These are phyloP conservation scores for Brachionus sp. DNA, from an alignment of 1,140 invertebrate species.

Conservation along the genomic window DNA sequence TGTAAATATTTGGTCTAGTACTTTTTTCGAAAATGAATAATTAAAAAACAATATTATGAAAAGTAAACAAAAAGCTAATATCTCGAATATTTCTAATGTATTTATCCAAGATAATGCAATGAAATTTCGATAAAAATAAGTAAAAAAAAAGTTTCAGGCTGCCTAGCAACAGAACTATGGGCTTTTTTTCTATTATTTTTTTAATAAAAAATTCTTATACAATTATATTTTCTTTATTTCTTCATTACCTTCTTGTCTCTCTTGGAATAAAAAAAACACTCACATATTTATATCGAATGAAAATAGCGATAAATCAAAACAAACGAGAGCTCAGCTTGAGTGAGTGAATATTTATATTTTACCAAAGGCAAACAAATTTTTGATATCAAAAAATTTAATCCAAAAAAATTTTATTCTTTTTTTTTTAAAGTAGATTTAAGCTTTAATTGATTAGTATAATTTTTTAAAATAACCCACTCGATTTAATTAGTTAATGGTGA, in stretches of 20 bases:
- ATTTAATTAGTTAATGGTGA: neutral
- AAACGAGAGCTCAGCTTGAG: neutral
- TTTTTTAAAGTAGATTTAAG: neutral
- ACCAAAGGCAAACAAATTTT: slow-evolving; percentile 1
- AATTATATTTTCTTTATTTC: neutral
- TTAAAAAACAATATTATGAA: neutral
- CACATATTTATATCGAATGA: slow-evolving; percentile 1
- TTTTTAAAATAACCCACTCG: neutral
- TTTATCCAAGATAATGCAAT: slow-evolving; percentile 14
- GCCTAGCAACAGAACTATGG: slow-evolving; percentile 8
- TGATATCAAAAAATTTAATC: neutral
- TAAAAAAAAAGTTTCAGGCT: neutral
- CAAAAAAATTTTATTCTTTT: neutral
- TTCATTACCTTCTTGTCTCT: slow-evolving; percentile 18
- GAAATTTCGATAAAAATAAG: neutral
- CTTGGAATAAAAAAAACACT: slow-evolving; percentile 21
- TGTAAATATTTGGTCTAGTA: neutral
- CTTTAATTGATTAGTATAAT: neutral
- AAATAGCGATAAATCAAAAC: neutral
- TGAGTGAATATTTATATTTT: neutral
- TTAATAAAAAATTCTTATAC: slow-evolving; percentile 42
- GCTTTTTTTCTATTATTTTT: slow-evolving; percentile 22
- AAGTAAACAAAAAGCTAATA: neutral
- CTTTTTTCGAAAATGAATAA: neutral
- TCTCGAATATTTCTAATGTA: neutral